Evolutionary conservation across 2,797 vertebrate genomes (phyloP).

Genomic region (Siniperca undulata): DNA sequence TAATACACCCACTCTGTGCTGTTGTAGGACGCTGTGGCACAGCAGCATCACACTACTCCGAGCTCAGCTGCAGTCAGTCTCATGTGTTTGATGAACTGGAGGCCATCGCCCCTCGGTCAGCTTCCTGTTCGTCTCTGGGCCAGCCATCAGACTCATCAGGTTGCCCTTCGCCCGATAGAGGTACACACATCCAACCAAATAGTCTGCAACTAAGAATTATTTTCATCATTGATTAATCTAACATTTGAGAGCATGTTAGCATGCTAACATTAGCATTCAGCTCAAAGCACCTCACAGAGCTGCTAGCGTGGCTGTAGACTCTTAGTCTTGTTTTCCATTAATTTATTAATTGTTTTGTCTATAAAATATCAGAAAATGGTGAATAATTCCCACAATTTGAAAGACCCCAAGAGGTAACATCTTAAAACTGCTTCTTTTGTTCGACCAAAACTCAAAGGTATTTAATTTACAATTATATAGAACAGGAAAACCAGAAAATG

Average conservation of each 20-base stretch:
- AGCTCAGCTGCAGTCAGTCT: slow-evolving; percentile 72
- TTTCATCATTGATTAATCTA: background rate
- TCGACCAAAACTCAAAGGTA: background rate
- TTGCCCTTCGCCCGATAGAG: slow-evolving; percentile 65
- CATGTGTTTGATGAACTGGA: slow-evolving; percentile 82
- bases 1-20: slow-evolving; percentile 23
- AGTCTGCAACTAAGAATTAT: background rate
- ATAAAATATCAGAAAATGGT: background rate
- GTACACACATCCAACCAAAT: slow-evolving; percentile 49
- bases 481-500: background rate
- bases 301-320: background rate
- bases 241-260: background rate
- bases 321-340: background rate
- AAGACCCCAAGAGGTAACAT: background rate
- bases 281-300: background rate
- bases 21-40: slow-evolving; percentile 69
- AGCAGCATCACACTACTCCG: slow-evolving; percentile 60
- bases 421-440: background rate
- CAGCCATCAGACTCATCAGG: slow-evolving; percentile 56
- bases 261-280: background rate
- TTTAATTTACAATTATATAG: background rate
- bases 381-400: background rate
- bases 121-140: slow-evolving; percentile 73
- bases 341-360: background rate
- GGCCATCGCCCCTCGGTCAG: slow-evolving; percentile 70